A percentile compares a stretch with the other conserved stretches of the same genome.
Evolutionary conservation across 2,888 invertebrate genomes (phyloP).

Genomic region (Acrobasis consociella): DNA sequence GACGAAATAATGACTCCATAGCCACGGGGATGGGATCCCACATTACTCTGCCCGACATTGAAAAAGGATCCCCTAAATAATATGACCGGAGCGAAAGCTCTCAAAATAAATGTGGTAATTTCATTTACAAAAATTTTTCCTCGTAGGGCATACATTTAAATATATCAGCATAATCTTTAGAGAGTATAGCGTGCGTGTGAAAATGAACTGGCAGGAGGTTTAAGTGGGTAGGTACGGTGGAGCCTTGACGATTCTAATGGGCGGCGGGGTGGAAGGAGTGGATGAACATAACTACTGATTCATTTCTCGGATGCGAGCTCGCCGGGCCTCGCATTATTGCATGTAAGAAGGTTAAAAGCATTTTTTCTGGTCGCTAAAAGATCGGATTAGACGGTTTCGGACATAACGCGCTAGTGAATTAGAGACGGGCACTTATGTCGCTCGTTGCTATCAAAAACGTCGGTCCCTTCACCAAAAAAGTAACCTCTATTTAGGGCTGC

Average conservation of each 20-base stretch:
- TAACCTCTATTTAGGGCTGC: constrained; percentile 67
- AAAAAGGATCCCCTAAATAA: constrained; percentile 64
- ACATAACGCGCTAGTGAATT: constrained; percentile 58
- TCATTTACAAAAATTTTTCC: constrained; percentile 62
- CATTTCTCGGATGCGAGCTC: constrained; percentile 36
- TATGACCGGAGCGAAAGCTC: constrained; percentile 55
- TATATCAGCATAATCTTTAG: constrained; percentile 71
- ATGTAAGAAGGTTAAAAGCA: constrained; percentile 36
- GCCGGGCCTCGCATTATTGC: constrained; percentile 37
- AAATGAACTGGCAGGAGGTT: constrained; percentile 51
- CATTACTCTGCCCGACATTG: constrained; percentile 54
- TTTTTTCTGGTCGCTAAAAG: constrained; percentile 33
- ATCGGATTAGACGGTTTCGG: constrained; percentile 41
- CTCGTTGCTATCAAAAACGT: constrained; percentile 58
- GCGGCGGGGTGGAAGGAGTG: constrained; percentile 31
- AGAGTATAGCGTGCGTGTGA: constrained; percentile 54
- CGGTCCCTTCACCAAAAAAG: constrained; percentile 65
- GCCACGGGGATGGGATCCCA: constrained; percentile 35
- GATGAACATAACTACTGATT: constrained; percentile 45
- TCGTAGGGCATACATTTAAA: constrained; percentile 69
- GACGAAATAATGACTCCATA: constrained; percentile 24
- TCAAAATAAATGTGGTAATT: constrained; percentile 70
- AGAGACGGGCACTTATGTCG: constrained; percentile 57
- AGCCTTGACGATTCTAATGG: constrained; percentile 44
- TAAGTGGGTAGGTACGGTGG: constrained; percentile 39